Conservation (phyloP, 1,140 invertebrate genomes). For the Condylostylus longicornis region DNA sequence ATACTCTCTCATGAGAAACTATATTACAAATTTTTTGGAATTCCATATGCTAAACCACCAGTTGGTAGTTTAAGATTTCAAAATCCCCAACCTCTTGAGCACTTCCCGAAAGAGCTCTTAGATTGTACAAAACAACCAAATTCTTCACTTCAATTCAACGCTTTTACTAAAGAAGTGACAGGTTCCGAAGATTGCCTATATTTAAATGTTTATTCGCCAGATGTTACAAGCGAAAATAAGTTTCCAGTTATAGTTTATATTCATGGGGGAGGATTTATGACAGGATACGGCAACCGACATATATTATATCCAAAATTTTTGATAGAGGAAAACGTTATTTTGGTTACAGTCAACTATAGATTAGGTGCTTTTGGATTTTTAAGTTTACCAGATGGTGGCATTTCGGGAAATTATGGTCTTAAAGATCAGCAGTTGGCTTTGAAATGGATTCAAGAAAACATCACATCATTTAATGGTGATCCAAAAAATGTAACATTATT, state of each 20-base stretch:
- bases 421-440: constrained; percentile 36
- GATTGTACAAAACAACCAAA: constrained; percentile 14
- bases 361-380: constrained; percentile 35
- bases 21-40: constrained; percentile 23
- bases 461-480: constrained; percentile 37
- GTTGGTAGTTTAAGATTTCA: constrained; percentile 47
- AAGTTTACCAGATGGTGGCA: constrained; percentile 14
- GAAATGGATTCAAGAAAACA: constrained; percentile 45
- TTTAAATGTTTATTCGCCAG: constrained; percentile 30
- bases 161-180: constrained; percentile 12
- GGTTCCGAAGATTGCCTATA: constrained; percentile 34
- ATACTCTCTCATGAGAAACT: constrained; percentile 20
- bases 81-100: constrained; percentile 12
- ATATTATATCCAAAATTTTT: constrained; percentile 35
- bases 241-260: constrained; percentile 47
- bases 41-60: constrained; percentile 41
- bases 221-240: constrained; percentile 13
- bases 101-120: constrained; percentile 15
- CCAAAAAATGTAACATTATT: constrained; percentile 33
- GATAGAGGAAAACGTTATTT: constrained; percentile 35
- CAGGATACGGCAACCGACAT: constrained; percentile 28
- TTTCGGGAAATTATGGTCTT: constrained; percentile 29
- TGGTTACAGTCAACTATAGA: constrained; percentile 42
- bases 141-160: constrained; percentile 17
- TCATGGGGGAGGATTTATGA: constrained; percentile 42